phyloP scores from a whole-genome alignment of 2,113 vertebrate species.

The Apaloderma vittatum region DNA sequence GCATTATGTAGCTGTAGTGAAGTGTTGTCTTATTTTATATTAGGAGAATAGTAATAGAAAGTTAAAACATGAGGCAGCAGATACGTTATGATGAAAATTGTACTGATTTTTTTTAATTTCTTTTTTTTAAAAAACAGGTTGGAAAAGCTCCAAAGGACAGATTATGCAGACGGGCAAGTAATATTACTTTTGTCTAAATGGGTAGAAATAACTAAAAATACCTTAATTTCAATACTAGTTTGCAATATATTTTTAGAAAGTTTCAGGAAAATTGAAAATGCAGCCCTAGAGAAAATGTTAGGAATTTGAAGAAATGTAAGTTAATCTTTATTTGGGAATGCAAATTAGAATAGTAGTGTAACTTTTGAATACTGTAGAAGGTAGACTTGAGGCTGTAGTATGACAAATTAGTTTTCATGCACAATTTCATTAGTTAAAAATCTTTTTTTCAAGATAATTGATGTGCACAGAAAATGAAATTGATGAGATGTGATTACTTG shows the following conservation, averaged over 20 bases:
- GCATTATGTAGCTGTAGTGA: neutral
- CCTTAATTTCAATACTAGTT: neutral
- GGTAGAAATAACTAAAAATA: neutral
- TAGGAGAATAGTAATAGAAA: neutral
- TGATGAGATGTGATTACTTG: neutral
- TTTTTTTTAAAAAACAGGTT: constrained; percentile 81
- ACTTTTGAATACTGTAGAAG: neutral
- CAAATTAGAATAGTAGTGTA: neutral
- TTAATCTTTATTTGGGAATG: neutral
- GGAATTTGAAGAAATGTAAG: neutral
- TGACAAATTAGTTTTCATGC: neutral
- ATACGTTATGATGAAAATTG: neutral
- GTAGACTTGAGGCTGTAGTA: neutral
- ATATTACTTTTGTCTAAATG: neutral
- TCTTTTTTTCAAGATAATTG: neutral
- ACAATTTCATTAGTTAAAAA: neutral
- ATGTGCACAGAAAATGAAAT: neutral
- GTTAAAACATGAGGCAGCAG: neutral
- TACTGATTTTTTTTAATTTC: neutral
- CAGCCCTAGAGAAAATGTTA: neutral
- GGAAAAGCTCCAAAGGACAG: constrained; percentile 97
- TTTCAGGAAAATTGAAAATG: neutral
- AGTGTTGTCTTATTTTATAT: neutral
- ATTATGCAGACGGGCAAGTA: constrained; percentile 91
- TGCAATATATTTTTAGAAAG: neutral